These are phyloP conservation scores for Aphidius colemani DNA, from an alignment of 2,888 invertebrate genomes.

Conservation along the genomic window DNA sequence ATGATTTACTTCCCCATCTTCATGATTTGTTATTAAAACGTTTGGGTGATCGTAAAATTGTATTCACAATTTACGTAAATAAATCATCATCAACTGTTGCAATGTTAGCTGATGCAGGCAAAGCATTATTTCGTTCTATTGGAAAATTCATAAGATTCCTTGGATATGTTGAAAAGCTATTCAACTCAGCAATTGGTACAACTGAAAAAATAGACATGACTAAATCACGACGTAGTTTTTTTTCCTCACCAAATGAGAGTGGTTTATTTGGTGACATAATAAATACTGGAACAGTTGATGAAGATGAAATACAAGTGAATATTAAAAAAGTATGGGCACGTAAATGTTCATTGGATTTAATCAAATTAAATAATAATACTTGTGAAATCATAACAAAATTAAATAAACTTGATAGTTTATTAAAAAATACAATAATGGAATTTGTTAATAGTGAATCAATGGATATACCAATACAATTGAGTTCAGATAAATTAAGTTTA, in stretches of 20 bases:
- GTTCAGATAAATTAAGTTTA: constrained; percentile 8
- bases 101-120: constrained; percentile 4
- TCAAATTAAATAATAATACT: constrained; percentile 1
- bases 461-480: neutral
- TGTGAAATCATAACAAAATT: neutral
- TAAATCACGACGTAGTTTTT: neutral
- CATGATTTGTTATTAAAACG: neutral
- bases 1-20: constrained; percentile 1
- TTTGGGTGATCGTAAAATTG: constrained; percentile 17
- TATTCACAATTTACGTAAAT: neutral
- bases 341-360: constrained; percentile 3
- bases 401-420: neutral
- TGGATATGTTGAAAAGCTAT: constrained; percentile 6
- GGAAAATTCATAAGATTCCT: constrained; percentile 15
- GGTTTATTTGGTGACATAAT: neutral
- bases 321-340: constrained; percentile 1
- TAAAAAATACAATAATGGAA: neutral
- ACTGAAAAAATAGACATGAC: neutral
- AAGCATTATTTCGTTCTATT: constrained; percentile 6
- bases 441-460: neutral
- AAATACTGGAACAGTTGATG: neutral
- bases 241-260: neutral
- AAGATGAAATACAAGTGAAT: neutral
- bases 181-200: neutral
- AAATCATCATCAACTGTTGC: constrained; percentile 13